Evolutionary conservation across 2,888 invertebrate species (phyloP).

Genomic region (Agrochola circellaris): DNA sequence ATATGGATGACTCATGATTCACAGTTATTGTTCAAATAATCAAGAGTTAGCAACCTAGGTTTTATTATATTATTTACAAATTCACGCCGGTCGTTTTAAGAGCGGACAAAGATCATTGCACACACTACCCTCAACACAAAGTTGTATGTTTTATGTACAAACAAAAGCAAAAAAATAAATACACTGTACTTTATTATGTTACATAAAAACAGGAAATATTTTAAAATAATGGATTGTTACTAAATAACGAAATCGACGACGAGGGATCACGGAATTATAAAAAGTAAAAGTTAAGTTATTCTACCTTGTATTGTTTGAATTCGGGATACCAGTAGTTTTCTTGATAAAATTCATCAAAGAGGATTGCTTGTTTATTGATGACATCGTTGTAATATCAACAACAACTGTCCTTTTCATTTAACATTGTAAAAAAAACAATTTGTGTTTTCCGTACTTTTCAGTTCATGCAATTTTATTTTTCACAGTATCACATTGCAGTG

Average conservation of each 20-base stretch:
- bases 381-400: slow-evolving; percentile 42
- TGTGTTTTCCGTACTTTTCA: neutral
- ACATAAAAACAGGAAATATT: neutral
- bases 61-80: neutral
- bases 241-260: neutral
- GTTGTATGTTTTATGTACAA: neutral
- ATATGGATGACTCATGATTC: neutral
- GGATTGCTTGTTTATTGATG: slow-evolving; percentile 72
- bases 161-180: neutral
- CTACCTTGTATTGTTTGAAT: slow-evolving; percentile 68
- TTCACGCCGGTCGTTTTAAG: neutral
- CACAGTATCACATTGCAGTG: slow-evolving; percentile 23
- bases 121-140: slow-evolving; percentile 29
- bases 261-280: neutral
- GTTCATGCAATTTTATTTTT: neutral
- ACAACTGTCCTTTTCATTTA: slow-evolving; percentile 7
- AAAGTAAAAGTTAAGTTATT: slow-evolving; percentile 30
- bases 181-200: neutral
- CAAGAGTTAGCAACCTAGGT: neutral
- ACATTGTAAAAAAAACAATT: slow-evolving; percentile 9
- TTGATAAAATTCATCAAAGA: slow-evolving; percentile 79
- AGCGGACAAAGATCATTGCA: neutral
- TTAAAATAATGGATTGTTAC: neutral
- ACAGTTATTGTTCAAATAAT: neutral
- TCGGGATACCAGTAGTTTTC: slow-evolving; percentile 69